Evolutionary conservation across 2,113 vertebrate species (phyloP), one percentile per base, ranked within the genome.

Genomic region (Pungitius pungitius): DNA sequence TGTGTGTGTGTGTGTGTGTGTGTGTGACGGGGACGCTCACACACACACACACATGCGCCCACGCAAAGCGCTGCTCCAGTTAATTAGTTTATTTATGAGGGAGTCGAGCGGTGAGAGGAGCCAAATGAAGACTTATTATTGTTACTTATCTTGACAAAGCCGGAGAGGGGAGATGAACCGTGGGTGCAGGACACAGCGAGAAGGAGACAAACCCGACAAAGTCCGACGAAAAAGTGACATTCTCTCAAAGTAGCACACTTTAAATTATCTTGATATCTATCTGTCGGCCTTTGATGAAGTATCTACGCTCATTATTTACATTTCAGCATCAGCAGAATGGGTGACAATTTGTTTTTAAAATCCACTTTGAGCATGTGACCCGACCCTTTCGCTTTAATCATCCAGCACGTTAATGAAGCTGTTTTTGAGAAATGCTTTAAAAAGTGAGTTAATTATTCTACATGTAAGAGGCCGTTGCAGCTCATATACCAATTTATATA

Each of bases 71-170:
- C 72, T 82, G 82, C 45, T 62, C 70, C 22, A 80, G 78, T 85
- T 90, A 90, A 90, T 92, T 89, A 85, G 85, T 88, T 93, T 91
- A 91, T 94, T 91, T 90, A 92, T 90, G 89, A 90, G 79, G 70
- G 67, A 78, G 72, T 64, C 17, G 52, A 75, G 73, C 37, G 39
- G 87, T 77, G 74, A 85, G 60, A 81, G 78, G 69, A 86, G 61
- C 54, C 76, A 90, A 91, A 92, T 89, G 75, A 90, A 92, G 89
- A 91, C 84, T 88, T 89, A 77, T 75, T 64, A 84, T 85, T 87
- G 84, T 91, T 90, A 83, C 75, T 91, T 88, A 77, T 86, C 75
- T 83, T 80, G 91, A 87, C 87, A 89, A 72, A 87, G 77, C 73
- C 64, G 77, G 69, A 77, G 79, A 71, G 45, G 64, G 80, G 80